These are phyloP conservation scores for Syngnathus typhle DNA, from an alignment of 2,113 vertebrate species.

Conservation along the genomic window DNA sequence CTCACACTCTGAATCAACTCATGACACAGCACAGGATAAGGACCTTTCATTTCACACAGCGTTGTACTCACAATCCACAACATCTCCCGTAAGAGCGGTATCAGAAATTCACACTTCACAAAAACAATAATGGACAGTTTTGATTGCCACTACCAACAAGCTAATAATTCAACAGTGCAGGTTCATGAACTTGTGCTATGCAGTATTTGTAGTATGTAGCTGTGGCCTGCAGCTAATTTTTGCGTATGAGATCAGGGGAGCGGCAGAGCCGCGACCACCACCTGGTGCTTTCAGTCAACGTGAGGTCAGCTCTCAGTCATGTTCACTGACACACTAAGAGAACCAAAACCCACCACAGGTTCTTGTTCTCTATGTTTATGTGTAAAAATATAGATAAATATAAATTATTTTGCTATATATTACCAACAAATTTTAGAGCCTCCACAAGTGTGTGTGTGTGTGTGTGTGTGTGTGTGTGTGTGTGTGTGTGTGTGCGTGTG, in stretches of 20 bases:
- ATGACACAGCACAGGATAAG: no score
- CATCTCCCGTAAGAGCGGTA: no score
- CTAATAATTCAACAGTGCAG: neutral
- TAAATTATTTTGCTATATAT: neutral
- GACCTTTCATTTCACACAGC: no score
- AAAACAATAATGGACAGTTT: neutral
- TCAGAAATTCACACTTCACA: neutral
- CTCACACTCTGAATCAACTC: no score
- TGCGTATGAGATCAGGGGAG: conserved; percentile 41
- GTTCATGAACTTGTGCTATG: conserved; percentile 12
- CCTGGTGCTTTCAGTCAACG: conserved; percentile 63
- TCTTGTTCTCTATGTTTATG: neutral
- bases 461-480: no score
- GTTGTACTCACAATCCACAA: no score
- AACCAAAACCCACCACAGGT: conserved; percentile 1
- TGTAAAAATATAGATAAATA: neutral
- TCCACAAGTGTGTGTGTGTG: no score
- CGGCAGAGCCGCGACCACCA: conserved; percentile 33
- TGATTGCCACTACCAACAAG: neutral
- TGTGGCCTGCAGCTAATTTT: conserved; percentile 49
- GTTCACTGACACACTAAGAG: conserved; percentile 10
- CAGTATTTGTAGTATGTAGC: conserved; percentile 22
- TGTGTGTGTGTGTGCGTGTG: no score
- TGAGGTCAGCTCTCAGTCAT: conserved; percentile 20
- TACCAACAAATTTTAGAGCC: neutral